Evolutionary conservation across 2,797 vertebrate genomes (phyloP).

Genomic region (Clarias fuscus): DNA sequence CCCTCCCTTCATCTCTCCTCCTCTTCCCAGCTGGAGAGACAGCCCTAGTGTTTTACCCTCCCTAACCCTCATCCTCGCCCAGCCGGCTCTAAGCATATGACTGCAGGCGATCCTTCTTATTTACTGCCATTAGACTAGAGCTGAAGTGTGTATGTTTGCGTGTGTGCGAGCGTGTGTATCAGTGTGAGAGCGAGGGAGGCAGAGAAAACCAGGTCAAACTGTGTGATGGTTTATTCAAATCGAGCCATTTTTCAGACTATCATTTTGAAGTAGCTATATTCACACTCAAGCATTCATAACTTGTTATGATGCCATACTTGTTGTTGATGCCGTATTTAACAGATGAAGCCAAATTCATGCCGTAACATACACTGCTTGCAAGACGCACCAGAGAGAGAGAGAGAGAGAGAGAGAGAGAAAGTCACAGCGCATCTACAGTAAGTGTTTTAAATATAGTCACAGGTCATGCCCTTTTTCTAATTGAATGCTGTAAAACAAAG

Average conservation of each 20-base stretch:
- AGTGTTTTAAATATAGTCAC: constrained; percentile 63
- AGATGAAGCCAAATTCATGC: constrained; percentile 5
- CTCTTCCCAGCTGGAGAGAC: constrained; percentile 27
- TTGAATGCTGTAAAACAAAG: constrained; percentile 75
- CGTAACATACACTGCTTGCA: background rate
- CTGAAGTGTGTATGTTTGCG: constrained; percentile 36
- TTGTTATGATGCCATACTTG: background rate
- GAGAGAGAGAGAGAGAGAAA: background rate
- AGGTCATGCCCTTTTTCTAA: constrained; percentile 80
- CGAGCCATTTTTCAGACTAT: constrained; percentile 10
- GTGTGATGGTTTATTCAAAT: constrained; percentile 23
- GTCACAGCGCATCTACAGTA: constrained; percentile 19
- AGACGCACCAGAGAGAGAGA: constrained; percentile 5
- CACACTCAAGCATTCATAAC: background rate
- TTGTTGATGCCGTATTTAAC: constrained; percentile 13
- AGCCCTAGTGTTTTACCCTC: constrained; percentile 18
- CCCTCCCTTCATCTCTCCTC: constrained; percentile 1
- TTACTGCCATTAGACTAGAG: constrained; percentile 40
- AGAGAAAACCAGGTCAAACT: constrained; percentile 38
- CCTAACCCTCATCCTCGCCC: constrained; percentile 31
- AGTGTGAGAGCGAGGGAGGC: constrained; percentile 6
- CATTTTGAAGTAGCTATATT: constrained; percentile 14
- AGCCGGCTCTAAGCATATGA: constrained; percentile 43
- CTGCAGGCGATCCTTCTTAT: constrained; percentile 45
- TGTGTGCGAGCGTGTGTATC: constrained; percentile 12